These are phyloP conservation scores for Rhingia rostrata DNA, from an alignment of 2,888 invertebrate genomes.

Conservation along the genomic window DNA sequence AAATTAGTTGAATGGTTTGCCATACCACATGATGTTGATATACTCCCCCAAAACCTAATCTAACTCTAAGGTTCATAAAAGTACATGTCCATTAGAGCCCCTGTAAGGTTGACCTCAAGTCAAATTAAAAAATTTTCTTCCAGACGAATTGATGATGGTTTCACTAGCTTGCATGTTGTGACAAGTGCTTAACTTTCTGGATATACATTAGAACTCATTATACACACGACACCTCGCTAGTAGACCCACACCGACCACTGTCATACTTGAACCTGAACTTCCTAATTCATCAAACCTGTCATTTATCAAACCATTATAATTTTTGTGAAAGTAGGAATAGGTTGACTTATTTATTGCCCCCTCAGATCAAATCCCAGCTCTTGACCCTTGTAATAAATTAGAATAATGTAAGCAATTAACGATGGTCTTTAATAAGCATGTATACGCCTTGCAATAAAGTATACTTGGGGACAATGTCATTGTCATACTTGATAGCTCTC, in stretches of 20 bases:
- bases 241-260: background rate
- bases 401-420: conserved; percentile 36
- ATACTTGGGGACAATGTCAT: conserved; percentile 32
- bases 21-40: too few species aligned
- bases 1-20: too few species aligned
- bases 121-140: too few species aligned
- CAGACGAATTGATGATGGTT: too few species aligned
- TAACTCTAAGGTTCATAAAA: too few species aligned
- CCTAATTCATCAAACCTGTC: conserved; percentile 8
- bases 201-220: background rate
- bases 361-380: conserved; percentile 11
- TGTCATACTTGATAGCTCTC: conserved; percentile 27
- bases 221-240: background rate
- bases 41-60: too few species aligned
- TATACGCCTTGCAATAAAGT: conserved; percentile 25
- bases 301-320: background rate
- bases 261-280: conserved; percentile 1
- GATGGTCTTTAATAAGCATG: conserved; percentile 33
- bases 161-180: too few species aligned
- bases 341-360: conserved; percentile 33
- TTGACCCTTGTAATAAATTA: conserved; percentile 36
- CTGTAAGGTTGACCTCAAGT: too few species aligned
- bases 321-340: conserved; percentile 40
- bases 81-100: too few species aligned
- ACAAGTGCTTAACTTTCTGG: too few species aligned